Evolutionary conservation across 1,140 invertebrate species (phyloP).

Genomic region (Parasteatoda tepidariorum): DNA sequence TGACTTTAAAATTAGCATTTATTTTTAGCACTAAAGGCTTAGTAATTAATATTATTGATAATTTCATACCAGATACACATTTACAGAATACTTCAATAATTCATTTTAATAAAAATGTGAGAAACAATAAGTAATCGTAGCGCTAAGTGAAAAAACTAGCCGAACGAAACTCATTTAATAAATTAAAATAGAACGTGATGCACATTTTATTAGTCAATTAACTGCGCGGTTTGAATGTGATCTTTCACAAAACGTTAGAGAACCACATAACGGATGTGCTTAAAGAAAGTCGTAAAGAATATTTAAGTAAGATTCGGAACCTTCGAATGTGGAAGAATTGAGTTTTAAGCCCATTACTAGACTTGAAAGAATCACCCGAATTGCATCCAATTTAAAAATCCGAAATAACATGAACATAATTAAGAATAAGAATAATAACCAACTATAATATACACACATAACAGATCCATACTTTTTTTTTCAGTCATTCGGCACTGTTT

Average conservation of each 20-base stretch:
- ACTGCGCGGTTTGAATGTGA: conserved; percentile 24
- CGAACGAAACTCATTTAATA: conserved; percentile 32
- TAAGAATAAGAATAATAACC: conserved; percentile 31
- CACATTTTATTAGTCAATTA: conserved; percentile 54
- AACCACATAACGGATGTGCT: neutral
- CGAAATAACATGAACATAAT: conserved; percentile 40
- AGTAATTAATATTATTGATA: too few species aligned
- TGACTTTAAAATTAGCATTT: too few species aligned
- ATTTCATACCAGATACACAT: too few species aligned
- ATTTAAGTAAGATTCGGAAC: conserved; percentile 39
- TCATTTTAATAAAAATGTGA: neutral
- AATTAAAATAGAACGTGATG: conserved; percentile 53
- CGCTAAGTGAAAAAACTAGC: too few species aligned
- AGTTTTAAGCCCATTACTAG: conserved; percentile 40
- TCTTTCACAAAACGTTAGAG: conserved; percentile 30
- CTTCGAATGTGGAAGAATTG: conserved; percentile 12
- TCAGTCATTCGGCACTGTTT: neutral
- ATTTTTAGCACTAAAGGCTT: too few species aligned
- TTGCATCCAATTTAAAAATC: conserved; percentile 39
- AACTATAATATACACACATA: conserved; percentile 29
- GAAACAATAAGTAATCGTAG: too few species aligned
- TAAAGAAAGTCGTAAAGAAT: conserved; percentile 39
- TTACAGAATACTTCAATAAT: neutral
- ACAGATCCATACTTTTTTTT: neutral
- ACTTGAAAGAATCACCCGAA: conserved; percentile 18